Conservation (phyloP, 1,140 invertebrate species). For the Asbolus verrucosus region DNA sequence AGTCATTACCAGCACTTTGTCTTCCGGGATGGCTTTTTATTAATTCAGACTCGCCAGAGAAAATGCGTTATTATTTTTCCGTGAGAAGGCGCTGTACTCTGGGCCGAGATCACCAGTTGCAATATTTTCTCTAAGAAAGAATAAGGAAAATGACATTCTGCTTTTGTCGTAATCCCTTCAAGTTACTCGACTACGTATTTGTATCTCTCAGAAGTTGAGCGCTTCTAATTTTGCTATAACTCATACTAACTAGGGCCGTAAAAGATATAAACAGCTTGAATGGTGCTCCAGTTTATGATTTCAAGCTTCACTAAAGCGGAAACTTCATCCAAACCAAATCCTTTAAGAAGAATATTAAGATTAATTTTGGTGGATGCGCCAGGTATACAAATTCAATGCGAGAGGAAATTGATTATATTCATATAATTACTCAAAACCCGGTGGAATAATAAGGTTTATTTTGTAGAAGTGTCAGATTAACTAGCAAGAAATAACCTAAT, state of each 20-base stretch:
- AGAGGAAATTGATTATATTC: too few relatives aligned
- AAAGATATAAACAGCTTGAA: conserved; percentile 16
- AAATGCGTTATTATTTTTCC: conserved; percentile 1
- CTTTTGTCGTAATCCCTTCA: background rate
- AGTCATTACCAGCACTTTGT: conserved; percentile 19
- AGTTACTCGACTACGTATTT: conserved; percentile 1
- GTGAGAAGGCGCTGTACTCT: background rate
- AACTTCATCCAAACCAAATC: too few relatives aligned
- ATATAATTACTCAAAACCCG: too few relatives aligned
- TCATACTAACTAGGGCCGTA: conserved; percentile 2
- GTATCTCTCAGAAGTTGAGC: background rate
- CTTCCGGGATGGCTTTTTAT: conserved; percentile 33
- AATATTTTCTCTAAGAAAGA: too few relatives aligned
- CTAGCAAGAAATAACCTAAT: too few relatives aligned
- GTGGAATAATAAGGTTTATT: too few relatives aligned
- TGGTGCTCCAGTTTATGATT: conserved; percentile 30
- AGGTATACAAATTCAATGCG: too few relatives aligned
- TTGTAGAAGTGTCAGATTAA: too few relatives aligned
- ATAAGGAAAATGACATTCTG: background rate
- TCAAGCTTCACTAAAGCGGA: too few relatives aligned
- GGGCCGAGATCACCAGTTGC: too few relatives aligned
- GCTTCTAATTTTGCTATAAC: background rate
- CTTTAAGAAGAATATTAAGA: background rate
- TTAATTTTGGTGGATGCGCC: conserved; percentile 1
- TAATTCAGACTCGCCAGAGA: background rate